Evolutionary conservation across 2,888 invertebrate genomes (phyloP), one percentile per base, ranked within the genome.

Genomic region (Cerceris rybyensis): DNA sequence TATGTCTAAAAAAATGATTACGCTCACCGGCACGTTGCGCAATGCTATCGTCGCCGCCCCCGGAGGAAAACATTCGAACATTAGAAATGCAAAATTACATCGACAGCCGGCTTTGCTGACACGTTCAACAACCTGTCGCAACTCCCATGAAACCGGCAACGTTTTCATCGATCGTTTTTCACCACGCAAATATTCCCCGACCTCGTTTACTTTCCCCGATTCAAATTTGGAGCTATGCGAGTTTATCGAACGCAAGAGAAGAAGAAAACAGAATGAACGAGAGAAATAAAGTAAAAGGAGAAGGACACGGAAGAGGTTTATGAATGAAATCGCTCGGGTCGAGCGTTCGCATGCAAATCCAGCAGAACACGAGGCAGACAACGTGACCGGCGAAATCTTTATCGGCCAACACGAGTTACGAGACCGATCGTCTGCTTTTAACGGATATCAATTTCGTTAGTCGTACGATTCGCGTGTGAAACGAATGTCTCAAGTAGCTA

Each of bases 61-160:
- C 63, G n/a, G 39, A 65, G 60, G 55, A 60, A 77, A 72, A 67
- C 74, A 70, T 70, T 72, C 60, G 43, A 72, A 67, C 74, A 70
- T 70, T 72, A 64, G 43, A 80, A 69, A 70, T 81, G 77, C 65
- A 72, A 77, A 70, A 70, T 63, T 67, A 11, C 69, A 49, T n/a
- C 61, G 50, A 52, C 65, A 8, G 46, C 46, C 11, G 9, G 46
- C 13, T 52, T 5, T 11, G 52, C 14, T 7, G 75, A 64, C 52
- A 41, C 55, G 59, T 41, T 28, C 60, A 54, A n/a, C 63, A 77
- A 77, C 65, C 65, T 69, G 65, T 60, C 42, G 49, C 54, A 69
- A 55, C 60, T 50, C 28, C 16, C 50, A n/a, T n/a, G 16, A 41
- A 14, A 7, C 28, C 50, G 43, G 46, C 13, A 43, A 14, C 8